Conservation (phyloP, 2,888 invertebrate genomes). For the Meghimatium bilineatum region DNA sequence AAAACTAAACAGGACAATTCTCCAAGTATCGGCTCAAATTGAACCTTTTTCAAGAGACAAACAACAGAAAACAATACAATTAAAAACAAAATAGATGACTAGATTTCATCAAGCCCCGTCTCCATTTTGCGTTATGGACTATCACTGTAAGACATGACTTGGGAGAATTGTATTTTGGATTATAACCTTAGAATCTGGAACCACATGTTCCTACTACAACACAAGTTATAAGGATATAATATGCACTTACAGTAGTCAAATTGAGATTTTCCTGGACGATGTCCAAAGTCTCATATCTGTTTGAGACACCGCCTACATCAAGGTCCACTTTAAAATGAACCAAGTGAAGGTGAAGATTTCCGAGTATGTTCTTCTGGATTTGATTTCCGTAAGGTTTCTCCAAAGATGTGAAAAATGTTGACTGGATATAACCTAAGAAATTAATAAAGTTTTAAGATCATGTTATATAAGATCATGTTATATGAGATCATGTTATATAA, state of each 20-base stretch:
- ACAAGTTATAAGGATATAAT: not conserved
- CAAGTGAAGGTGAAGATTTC: conserved; percentile 68
- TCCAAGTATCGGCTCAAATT: too few species aligned
- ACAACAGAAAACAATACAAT: too few species aligned
- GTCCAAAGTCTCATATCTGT: conserved; percentile 69
- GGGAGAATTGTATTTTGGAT: not conserved
- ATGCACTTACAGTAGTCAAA: not conserved
- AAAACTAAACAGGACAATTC: too few species aligned
- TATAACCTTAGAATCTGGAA: not conserved
- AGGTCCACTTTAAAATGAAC: conserved; percentile 67
- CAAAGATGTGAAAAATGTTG: conserved; percentile 50
- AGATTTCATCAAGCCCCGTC: too few species aligned
- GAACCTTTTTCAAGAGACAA: too few species aligned
- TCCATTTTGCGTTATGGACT: not conserved
- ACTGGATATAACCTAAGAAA: conserved; percentile 65
- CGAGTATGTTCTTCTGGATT: conserved; percentile 59
- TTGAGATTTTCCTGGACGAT: conserved; percentile 53
- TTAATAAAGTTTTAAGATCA: too few species aligned
- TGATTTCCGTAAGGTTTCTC: conserved; percentile 59
- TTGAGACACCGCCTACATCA: conserved; percentile 65
- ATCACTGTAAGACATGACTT: not conserved
- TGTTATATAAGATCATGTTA: too few species aligned
- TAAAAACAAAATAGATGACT: too few species aligned
- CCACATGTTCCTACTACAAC: not conserved
- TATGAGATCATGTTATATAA: too few species aligned